Base-by-base conservation (phyloP, 2,888 invertebrate genomes). In the Acanthosepion esculentum region DNA sequence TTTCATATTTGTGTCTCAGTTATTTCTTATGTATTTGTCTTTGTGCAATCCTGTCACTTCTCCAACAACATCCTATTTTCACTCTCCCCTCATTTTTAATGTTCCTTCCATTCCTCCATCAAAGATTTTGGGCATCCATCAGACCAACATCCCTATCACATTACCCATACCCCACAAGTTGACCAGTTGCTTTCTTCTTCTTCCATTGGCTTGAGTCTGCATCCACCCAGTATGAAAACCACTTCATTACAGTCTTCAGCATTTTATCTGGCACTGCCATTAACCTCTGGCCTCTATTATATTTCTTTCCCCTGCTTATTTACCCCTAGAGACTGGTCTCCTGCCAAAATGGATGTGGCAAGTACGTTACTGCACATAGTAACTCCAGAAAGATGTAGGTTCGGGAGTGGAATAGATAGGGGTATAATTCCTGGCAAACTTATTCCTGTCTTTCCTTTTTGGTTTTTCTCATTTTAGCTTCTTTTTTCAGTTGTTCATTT, bases 71-170 rank as follows among this genome's bases (percentile, higher is more conserved):
- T 23, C 59, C 20, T 6, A 59, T 18, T 12, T n/a, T n/a, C 78
- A n/a, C 12, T n/a, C n/a, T 33, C n/a, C 12, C 18, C 78, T 78
- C n/a, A n/a, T 12, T 78, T n/a, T 78, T 78, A 78, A n/a, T 15
- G 23, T 78, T 78, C 78, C 23, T n/a, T 78, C 78, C 78, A 78
- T n/a, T 78, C 15, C 18, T 78, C 10, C n/a, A 33, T 78, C 78
- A 33, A n/a, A 78, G n/a, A 78, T 78, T 78, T 33, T 78, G 78
- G 12, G 78, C 78, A 78, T 78, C 78, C 78, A 78, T 78, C 78
- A 78, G 78, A n/a, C 78, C n/a, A 78, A n/a, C n/a, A 78, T 78
- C 78, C 78, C n/a, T 78, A n/a, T 78, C 78, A 78, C 78, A 78
- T 78, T 78, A n/a, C 78, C 78, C 78, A n/a, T 33, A n/a, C 78